Base-by-base conservation (phyloP, 2,888 invertebrate species). In the Tiphia femorata region DNA sequence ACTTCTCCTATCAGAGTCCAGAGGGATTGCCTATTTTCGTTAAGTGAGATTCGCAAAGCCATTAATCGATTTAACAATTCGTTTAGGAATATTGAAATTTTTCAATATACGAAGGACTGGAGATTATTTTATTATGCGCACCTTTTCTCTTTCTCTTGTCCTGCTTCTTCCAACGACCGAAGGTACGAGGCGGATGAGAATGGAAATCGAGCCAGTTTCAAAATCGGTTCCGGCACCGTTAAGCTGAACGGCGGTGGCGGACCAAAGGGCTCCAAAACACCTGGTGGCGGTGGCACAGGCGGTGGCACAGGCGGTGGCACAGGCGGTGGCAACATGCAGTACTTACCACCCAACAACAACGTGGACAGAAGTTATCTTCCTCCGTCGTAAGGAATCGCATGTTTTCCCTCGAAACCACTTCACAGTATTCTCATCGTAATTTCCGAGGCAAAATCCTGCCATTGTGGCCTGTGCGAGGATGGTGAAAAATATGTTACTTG, bases 101-200 rank as follows among this genome's bases (percentile, higher is more conserved):
- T 33, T 33, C 4, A 25, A 33, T 33, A n/a, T n/a, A 33, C 6
- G 7, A n/a, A 7, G n/a, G n/a, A n/a, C n/a, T n/a, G n/a, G n/a
- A n/a, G n/a, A n/a, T n/a, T n/a, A n/a, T n/a, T n/a, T n/a, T n/a
- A n/a, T n/a, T n/a, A n/a, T n/a, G n/a, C n/a, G n/a, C n/a, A n/a
- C n/a, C n/a, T n/a, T n/a, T n/a, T n/a, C n/a, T n/a, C n/a, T n/a
- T 12, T 27, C n/a, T 43, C 8, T n/a, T 7, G 29, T 12, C 12
- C 29, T n/a, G 14, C 17, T 35, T n/a, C n/a, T n/a, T n/a, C n/a
- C n/a, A n/a, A 3, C 23, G n/a, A 42, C 64, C 44, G 1, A 62
- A 83, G 83, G 53, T 83, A 83, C 55, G 72, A 64, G 47, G 81
- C 83, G 1, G 82, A 83, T 35, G 83, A 83, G 49, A 82, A 83